phyloP scores from a whole-genome alignment of 1,140 invertebrate species.

The Cataglyphis hispanica region DNA sequence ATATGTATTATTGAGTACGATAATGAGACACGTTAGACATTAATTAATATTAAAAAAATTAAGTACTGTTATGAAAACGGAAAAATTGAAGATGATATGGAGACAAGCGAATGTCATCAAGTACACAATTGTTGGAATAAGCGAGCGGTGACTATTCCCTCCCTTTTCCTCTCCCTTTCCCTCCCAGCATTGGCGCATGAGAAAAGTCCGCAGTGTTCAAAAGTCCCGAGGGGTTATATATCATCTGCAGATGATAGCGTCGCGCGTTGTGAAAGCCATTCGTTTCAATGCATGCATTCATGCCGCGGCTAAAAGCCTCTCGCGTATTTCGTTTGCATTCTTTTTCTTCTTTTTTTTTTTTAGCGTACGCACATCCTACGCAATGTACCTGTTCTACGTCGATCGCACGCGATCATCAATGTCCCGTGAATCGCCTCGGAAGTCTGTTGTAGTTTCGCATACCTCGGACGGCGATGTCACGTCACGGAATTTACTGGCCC shows the following conservation, averaged over 20 bases:
- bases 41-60: not conserved
- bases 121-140: conserved; percentile 28
- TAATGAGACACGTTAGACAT: no score
- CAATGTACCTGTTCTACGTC: conserved; percentile 23
- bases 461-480: conserved; percentile 36
- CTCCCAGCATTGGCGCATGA: conserved; percentile 63
- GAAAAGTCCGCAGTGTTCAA: conserved; percentile 75
- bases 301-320: conserved; percentile 70
- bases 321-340: conserved; percentile 34
- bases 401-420: not conserved
- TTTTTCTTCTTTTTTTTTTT: conserved; percentile 6
- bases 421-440: conserved; percentile 8
- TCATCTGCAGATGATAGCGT: conserved; percentile 79
- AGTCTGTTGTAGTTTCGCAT: not conserved
- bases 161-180: not conserved
- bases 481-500: conserved; percentile 40
- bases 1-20: not conserved
- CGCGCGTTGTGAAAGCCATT: conserved; percentile 72
- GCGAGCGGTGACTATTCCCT: conserved; percentile 4
- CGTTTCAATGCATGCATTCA: conserved; percentile 79
- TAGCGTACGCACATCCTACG: not conserved
- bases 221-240: conserved; percentile 74
- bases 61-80: not conserved
- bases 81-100: not conserved
- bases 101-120: conserved; percentile 18